Evolutionary conservation across 1,140 invertebrate species (phyloP), one percentile per base, ranked within the genome.

Genomic region (Drosophila grimshawi): DNA sequence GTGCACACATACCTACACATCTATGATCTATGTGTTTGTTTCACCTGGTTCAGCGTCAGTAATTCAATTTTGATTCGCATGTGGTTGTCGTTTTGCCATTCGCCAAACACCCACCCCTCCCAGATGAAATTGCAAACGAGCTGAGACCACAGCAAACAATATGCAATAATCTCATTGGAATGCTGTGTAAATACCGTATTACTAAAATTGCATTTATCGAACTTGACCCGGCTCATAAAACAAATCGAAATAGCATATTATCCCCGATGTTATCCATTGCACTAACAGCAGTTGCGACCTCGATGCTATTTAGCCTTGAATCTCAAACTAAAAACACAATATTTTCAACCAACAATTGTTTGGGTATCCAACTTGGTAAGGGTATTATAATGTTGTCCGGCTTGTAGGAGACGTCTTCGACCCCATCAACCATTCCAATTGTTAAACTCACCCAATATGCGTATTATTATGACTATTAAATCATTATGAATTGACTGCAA

Each of bases 181-280:
- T 52, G 51, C 49, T 52, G 51, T 52, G 51, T 35, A 52, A 52
- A 52, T 33, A 35, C 32, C n/a, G 32, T 33, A 52, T 33, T 52
- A 52, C 51, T 35, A 52, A 52, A 52, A 33, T 35, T 52, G 10
- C 29, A 49, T 32, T 49, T 49, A 49, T 49, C 27, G 8, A 1
- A 8, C 29, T 4, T 49, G 48, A n/a, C 29, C 29, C 48, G 3
- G 32, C 11, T 33, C 32, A 32, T n/a, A 7, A 2, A 48, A 27
- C 19, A 48, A 10, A 46, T 19, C 45, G 27, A 5, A 19, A 46
- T 48, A 27, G 5, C 45, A 29, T 48, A 48, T 51, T 51, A 51
- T 51, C 27, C 30, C 10, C 2, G 41, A 41, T 55, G 35, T 39
- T 55, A 55, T 19, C 32, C 30, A 30, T 57, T 30, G 11, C 3